A percentile compares a stretch with the other conserved stretches of the same genome.
phyloP scores from a whole-genome alignment of 2,888 invertebrate genomes.

The Pharmacophagus antenor region DNA sequence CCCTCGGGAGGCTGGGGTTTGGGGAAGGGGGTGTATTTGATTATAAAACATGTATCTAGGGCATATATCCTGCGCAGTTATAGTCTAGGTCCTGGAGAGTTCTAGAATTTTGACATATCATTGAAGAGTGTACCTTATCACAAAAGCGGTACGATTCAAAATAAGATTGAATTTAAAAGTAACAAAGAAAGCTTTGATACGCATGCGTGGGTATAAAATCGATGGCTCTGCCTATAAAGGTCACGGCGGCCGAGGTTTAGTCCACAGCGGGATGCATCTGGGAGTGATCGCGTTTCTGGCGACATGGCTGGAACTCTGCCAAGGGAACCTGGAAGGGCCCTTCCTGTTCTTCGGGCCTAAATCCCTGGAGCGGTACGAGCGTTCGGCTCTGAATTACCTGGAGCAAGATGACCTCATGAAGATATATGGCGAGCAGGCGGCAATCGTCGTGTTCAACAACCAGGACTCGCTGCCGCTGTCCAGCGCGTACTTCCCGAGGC shows the following conservation, averaged over 20 bases:
- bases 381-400: conserved; percentile 75
- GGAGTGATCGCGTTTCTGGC: conserved; percentile 31
- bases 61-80: conserved; percentile 17
- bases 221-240: conserved; percentile 24
- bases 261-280: conserved; percentile 29
- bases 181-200: conserved; percentile 23
- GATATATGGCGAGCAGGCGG: conserved; percentile 80
- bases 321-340: conserved; percentile 79
- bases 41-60: conserved; percentile 23
- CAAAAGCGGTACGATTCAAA: not conserved
- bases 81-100: conserved; percentile 12
- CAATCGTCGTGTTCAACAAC: conserved; percentile 82
- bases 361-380: conserved; percentile 65
- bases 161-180: not conserved
- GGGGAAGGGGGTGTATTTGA: conserved; percentile 3
- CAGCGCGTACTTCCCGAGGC: conserved; percentile 76
- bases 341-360: conserved; percentile 82
- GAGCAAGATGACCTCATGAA: conserved; percentile 79
- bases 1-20: not conserved
- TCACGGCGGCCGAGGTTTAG: not conserved
- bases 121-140: not conserved
- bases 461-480: conserved; percentile 79
- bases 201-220: conserved; percentile 37
- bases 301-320: conserved; percentile 26
- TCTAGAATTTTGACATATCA: conserved; percentile 6